phyloP scores from a whole-genome alignment of 1,140 invertebrate genomes.

The Cydia amplana region DNA sequence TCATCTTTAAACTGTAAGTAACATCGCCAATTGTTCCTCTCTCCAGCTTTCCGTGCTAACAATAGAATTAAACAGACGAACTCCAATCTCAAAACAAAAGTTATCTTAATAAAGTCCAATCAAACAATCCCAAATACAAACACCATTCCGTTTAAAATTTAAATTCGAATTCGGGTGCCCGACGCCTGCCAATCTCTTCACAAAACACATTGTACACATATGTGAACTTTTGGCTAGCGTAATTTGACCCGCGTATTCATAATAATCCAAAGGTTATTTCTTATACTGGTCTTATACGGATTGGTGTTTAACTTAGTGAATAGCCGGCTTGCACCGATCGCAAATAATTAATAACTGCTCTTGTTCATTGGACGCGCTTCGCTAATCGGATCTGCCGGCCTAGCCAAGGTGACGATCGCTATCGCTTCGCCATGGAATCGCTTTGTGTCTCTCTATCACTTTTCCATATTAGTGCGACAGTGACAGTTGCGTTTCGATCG shows the following conservation, averaged over 20 bases:
- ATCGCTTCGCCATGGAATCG: too few relatives aligned
- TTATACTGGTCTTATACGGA: background rate
- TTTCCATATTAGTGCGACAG: too few relatives aligned
- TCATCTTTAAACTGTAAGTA: background rate
- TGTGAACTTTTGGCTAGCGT: background rate
- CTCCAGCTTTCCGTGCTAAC: background rate
- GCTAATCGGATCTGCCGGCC: constrained; percentile 17
- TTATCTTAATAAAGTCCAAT: constrained; percentile 16
- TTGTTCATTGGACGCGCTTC: constrained; percentile 18
- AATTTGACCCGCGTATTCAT: background rate
- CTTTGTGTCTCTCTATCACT: too few relatives aligned
- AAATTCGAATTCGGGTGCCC: constrained; percentile 18
- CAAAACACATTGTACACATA: background rate
- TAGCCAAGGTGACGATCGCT: too few relatives aligned
- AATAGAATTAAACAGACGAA: constrained; percentile 21
- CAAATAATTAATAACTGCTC: constrained; percentile 19
- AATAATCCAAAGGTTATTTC: background rate
- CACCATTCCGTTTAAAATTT: constrained; percentile 17
- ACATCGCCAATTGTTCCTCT: background rate
- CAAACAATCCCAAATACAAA: constrained; percentile 8
- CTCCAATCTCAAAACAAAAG: constrained; percentile 19
- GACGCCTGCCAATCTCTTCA: background rate
- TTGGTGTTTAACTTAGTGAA: background rate
- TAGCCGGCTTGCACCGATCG: background rate
- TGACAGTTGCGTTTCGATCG: too few relatives aligned